phyloP scores from a whole-genome alignment of 2,888 invertebrate genomes.

The Caenorhabditis angaria region DNA sequence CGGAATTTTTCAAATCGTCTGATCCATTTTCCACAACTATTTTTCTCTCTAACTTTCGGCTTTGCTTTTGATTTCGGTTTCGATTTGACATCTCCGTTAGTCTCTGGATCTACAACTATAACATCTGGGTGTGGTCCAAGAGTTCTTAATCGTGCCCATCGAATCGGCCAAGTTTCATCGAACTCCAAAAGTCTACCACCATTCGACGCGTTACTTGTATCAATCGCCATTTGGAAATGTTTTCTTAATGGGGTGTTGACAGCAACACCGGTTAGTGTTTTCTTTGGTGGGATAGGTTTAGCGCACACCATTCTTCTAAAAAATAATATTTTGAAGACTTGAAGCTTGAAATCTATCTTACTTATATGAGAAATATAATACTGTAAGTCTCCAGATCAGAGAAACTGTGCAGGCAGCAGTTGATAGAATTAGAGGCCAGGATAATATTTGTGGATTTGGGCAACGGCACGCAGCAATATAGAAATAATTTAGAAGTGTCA shows the following conservation, averaged over 20 bases:
- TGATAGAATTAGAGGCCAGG: conserved; percentile 69
- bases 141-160: conserved; percentile 56
- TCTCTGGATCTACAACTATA: conserved; percentile 7
- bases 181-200: conserved; percentile 62
- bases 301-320: conserved; percentile 59
- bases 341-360: conserved; percentile 12
- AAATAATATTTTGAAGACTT: not conserved
- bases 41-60: conserved; percentile 13
- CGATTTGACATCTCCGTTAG: conserved; percentile 13
- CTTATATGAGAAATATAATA: conserved; percentile 70
- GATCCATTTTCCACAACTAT: not conserved
- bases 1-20: not conserved
- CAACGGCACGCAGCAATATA: conserved; percentile 69
- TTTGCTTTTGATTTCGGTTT: conserved; percentile 8
- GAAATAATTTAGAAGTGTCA: conserved; percentile 71
- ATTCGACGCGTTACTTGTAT: conserved; percentile 40
- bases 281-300: conserved; percentile 10
- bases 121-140: conserved; percentile 43
- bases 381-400: conserved; percentile 67
- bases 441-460: conserved; percentile 61
- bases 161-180: conserved; percentile 71
- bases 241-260: conserved; percentile 52
- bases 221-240: conserved; percentile 51
- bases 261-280: conserved; percentile 39
- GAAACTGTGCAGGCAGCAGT: conserved; percentile 55